phyloP scores from a whole-genome alignment of 1,140 invertebrate genomes.

The Lepidotrigona ventralis region DNA sequence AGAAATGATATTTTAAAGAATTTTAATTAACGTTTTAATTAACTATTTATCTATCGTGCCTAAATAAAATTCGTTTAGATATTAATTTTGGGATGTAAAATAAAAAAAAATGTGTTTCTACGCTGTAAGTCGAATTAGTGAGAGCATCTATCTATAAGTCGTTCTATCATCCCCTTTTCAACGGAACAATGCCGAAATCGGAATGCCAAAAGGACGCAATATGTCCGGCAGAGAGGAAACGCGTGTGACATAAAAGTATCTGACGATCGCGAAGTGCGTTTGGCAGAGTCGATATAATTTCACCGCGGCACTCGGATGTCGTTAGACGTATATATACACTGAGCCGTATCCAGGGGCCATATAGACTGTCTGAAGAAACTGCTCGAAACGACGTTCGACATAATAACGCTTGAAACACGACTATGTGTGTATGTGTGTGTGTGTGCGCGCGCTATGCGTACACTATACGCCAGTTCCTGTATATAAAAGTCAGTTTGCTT shows the following conservation, averaged over 20 bases:
- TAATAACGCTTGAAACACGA: conserved; percentile 43
- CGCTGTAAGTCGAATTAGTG: neutral
- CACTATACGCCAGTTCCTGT: conserved; percentile 34
- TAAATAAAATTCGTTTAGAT: too few relatives aligned
- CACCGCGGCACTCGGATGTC: conserved; percentile 62
- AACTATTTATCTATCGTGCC: too few relatives aligned
- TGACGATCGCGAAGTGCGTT: conserved; percentile 57
- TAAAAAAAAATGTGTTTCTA: too few relatives aligned
- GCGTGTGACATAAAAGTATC: conserved; percentile 46
- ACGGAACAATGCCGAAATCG: neutral
- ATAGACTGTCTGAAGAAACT: conserved; percentile 45
- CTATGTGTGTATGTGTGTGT: conserved; percentile 8
- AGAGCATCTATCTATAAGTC: neutral
- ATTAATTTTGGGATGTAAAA: too few relatives aligned
- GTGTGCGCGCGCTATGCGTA: conserved; percentile 47
- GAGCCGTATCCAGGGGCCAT: conserved; percentile 15
- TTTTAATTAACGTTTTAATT: too few relatives aligned
- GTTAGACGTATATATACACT: conserved; percentile 15
- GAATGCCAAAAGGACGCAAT: neutral
- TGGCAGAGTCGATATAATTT: conserved; percentile 69
- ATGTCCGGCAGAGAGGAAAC: conserved; percentile 14
- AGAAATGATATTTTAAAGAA: too few relatives aligned
- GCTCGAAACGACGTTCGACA: conserved; percentile 48
- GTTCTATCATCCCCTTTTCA: neutral
- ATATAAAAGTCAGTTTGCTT: conserved; percentile 69